phyloP scores from a whole-genome alignment of 2,113 vertebrate genomes.

The Semnornis frantzii region DNA sequence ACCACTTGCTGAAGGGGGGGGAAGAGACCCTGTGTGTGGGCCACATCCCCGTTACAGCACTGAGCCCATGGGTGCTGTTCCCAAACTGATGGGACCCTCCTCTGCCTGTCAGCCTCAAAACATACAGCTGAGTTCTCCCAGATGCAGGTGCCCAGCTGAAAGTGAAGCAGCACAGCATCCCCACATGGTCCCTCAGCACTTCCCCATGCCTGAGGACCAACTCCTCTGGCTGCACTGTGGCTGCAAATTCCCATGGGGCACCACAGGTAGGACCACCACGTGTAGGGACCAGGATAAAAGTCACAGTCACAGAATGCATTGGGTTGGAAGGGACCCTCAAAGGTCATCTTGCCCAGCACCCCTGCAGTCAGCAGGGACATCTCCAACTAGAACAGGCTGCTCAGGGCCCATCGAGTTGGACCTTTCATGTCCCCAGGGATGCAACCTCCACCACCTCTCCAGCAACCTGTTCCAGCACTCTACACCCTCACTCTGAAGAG shows the following conservation, averaged over 20 bases:
- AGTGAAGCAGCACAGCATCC: rapidly evolving
- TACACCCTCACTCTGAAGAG: no score
- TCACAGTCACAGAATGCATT: no score
- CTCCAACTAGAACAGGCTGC: no score
- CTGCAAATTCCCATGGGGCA: neutral
- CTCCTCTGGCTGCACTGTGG: rapidly evolving
- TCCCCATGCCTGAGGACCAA: neutral
- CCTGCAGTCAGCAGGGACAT: no score
- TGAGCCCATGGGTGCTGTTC: neutral
- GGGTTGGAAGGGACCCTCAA: no score
- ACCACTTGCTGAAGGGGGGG: neutral
- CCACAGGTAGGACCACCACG: rapidly evolving
- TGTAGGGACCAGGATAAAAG: no score
- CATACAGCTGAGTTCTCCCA: no score
- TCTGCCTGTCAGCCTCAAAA: neutral
- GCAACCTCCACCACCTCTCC: no score
- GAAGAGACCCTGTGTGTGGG: neutral
- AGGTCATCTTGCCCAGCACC: no score
- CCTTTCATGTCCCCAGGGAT: no score
- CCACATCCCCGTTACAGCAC: neutral
- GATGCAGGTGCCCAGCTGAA: rapidly evolving
- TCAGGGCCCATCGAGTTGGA: no score
- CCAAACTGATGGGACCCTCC: rapidly evolving
- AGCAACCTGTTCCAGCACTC: no score
- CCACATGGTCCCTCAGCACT: neutral